A percentile compares a stretch with the other conserved stretches of the same genome.
phyloP scores from a whole-genome alignment of 1,140 invertebrate genomes.

The Dolichoris vasculosae region DNA sequence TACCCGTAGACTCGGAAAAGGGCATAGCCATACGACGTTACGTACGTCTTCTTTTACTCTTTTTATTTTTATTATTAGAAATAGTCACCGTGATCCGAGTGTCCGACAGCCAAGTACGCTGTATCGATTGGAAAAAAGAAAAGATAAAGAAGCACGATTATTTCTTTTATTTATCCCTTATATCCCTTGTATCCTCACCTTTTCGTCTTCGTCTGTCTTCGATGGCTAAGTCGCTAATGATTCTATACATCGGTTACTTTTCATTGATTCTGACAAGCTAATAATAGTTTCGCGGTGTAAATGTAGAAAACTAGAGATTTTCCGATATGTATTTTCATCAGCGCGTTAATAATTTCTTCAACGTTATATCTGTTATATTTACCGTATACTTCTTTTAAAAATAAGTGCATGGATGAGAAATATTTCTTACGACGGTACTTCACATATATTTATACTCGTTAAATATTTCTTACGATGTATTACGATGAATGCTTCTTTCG shows the following conservation, averaged over 20 bases:
- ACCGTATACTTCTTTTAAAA: background rate
- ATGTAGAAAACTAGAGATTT: background rate
- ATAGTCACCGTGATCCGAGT: background rate
- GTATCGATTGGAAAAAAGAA: background rate
- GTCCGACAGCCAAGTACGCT: background rate
- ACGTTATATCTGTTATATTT: background rate
- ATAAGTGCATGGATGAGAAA: background rate
- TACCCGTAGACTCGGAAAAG: background rate
- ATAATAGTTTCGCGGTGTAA: conserved; percentile 15
- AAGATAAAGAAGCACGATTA: background rate
- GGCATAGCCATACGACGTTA: background rate
- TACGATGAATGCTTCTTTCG: no score
- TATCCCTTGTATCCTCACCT: background rate
- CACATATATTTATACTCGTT: no score
- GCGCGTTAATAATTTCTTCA: background rate
- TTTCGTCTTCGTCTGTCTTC: background rate
- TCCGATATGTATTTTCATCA: background rate
- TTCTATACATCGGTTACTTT: background rate
- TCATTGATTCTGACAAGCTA: conserved; percentile 21
- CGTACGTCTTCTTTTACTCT: background rate
- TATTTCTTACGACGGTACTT: conserved; percentile 11
- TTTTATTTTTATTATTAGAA: background rate
- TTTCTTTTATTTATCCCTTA: background rate
- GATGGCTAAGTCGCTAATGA: background rate
- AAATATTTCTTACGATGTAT: no score